Percentiles rank a stretch among this genome's conserved stretches.
These are phyloP conservation scores for Peromyscus polionotus DNA, from an alignment of 2,113 vertebrate genomes.

Conservation along the genomic window DNA sequence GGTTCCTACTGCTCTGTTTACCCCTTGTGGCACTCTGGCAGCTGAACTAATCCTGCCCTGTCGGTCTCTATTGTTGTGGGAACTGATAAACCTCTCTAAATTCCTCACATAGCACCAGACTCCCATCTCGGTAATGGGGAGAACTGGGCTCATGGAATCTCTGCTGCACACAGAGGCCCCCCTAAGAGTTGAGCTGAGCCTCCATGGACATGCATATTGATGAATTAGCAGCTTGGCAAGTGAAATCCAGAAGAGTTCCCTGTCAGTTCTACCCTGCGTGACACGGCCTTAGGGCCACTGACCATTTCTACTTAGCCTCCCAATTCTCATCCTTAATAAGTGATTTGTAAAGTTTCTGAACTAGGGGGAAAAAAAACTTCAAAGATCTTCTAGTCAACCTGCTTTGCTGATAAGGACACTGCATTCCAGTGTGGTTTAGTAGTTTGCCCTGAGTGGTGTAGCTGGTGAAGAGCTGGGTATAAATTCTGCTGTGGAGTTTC, in stretches of 20 bases:
- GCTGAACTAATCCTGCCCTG: not conserved
- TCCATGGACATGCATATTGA: not conserved
- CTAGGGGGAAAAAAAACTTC: not conserved
- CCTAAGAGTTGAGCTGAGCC: not conserved
- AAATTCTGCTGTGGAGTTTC: not conserved
- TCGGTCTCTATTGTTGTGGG: constrained; percentile 47
- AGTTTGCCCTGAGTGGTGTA: constrained; percentile 5
- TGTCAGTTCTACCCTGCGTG: not conserved
- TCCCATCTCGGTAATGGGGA: not conserved
- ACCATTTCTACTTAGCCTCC: not conserved
- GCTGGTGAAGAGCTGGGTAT: not conserved
- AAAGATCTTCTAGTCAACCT: constrained; percentile 24
- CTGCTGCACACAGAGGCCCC: not conserved
- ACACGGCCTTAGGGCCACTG: not conserved
- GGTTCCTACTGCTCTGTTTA: not conserved
- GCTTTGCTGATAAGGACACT: constrained; percentile 6
- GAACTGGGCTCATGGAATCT: constrained; percentile 18
- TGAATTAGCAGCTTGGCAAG: not conserved
- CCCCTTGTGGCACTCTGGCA: not conserved
- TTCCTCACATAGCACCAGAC: constrained; percentile 37
- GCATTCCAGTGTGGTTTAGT: constrained; percentile 19
- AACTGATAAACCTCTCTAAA: constrained; percentile 41
- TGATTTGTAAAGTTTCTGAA: constrained; percentile 42
- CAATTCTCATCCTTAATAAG: not conserved
- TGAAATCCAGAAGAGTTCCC: not conserved